A percentile compares a stretch with the other conserved stretches of the same genome.
phyloP scores from a whole-genome alignment of 1,140 invertebrate genomes.

The Drusus annulatus region DNA sequence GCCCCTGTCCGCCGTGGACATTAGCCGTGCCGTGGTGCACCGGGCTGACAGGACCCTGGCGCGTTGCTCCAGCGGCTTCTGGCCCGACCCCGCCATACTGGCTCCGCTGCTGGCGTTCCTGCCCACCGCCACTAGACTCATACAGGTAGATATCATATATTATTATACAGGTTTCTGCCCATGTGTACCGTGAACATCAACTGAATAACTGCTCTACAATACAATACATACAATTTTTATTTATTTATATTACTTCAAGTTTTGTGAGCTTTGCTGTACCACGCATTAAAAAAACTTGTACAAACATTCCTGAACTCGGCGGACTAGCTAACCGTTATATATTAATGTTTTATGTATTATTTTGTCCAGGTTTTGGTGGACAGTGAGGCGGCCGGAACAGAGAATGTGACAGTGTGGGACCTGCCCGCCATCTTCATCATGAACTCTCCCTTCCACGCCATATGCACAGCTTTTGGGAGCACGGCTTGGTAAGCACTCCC shows the following conservation, averaged over 20 bases:
- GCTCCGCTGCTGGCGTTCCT: conserved; percentile 61
- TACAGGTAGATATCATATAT: conserved; percentile 61
- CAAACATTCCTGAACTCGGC: no score
- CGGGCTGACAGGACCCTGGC: conserved; percentile 80
- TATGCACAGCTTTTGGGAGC: conserved; percentile 65
- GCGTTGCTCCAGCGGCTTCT: conserved; percentile 62
- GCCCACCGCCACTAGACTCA: conserved; percentile 61
- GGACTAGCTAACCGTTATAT: no score
- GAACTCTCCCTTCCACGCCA: conserved; percentile 61
- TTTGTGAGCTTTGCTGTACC: no score
- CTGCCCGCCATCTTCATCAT: conserved; percentile 61
- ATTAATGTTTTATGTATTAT: no score
- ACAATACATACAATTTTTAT: no score
- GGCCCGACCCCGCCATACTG: conserved; percentile 63
- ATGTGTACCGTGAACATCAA: no score
- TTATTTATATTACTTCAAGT: no score
- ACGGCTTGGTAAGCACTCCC: conserved; percentile 63
- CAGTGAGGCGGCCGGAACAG: conserved; percentile 44
- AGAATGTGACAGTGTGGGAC: conserved; percentile 55
- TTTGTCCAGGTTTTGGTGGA: conserved; percentile 53
- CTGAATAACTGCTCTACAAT: no score
- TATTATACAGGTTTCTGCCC: no score
- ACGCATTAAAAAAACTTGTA: no score
- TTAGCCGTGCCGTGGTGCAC: conserved; percentile 93
- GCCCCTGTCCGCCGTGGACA: conserved; percentile 93